Evolutionary conservation across 1,140 invertebrate genomes (phyloP), one percentile per base, ranked within the genome.

Genomic region (Spodoptera litura): DNA sequence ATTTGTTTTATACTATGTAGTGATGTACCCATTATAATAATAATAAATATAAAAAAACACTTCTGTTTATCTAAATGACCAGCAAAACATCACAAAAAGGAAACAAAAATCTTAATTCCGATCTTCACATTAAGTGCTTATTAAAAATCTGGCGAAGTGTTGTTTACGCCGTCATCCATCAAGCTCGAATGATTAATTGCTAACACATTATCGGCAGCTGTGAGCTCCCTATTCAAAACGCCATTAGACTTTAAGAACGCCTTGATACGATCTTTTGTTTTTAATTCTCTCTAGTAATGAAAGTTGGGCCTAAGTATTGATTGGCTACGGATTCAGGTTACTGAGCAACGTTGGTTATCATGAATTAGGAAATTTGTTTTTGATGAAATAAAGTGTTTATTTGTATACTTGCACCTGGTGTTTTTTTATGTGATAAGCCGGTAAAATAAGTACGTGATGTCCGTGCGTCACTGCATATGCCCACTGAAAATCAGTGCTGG

Each of bases 81-180:
- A 70, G 49, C 38, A 52, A 31, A 52, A 68, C 20, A 13, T 68
- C 11, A 49, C 38, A 66, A 70, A 70, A 56, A 71, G n/a, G 52
- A 38, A 71, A 56, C 31, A 11, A 56, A 15, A 71, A 51, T 71
- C 68, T 56, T 71, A 71, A 71, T 71, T 71, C 12, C 66, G 44
- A 70, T 56, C 68, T 56, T n/a, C 68, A 56, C 68, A 71, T 55
- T 71, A 71, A 71, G 68, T 71, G 51, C 71, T 74, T 74, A 74
- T 74, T 74, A 74, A 74, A 74, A 74, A 74, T 59, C 71, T 74
- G 38, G 38, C 38, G 56, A 51, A 61, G 44, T 53, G 56, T 62
- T 78, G 77, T 78, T 78, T 78, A 72, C 58, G 66, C 53, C 77
- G 58, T 51, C 51, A 78, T 78, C 77, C 68, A 78, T 78, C 77